Evolutionary conservation across 35 echinoderm and acorn worm genomes (phyloP), one percentile per base, ranked within the genome.

Genomic region (Patiria miniata): DNA sequence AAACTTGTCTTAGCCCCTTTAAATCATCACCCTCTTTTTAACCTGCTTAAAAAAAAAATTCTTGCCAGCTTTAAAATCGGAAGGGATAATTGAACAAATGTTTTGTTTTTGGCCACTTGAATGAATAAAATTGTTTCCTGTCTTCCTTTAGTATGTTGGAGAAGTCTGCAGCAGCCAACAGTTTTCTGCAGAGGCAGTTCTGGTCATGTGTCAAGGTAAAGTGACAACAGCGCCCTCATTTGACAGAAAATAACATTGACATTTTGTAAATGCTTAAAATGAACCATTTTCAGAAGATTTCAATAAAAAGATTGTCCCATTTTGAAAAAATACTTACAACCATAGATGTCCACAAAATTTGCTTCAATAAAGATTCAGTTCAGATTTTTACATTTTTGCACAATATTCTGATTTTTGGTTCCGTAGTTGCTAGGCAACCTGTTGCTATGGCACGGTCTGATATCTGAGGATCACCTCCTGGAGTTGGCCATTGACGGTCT

Each of bases 201-300:
- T 97, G 95, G 95, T 93, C 91, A 9, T 91, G 95, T 93, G 90
- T 93, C 14, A 97, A 97, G 91, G 95, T 97, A 84, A n/a, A n/a
- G n/a, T 79, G 78, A 8, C 28, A 7, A 29, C 39, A 19, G 37
- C 29, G 19, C 30, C 21, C 76, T 33, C 37, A 18, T 4, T 38
- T 18, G 26, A 18, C 17, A 19, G 28, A 78, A 78, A 78, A 78
- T 4, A 78, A 78, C 7, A 21, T 59, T 59, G 4, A 59, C 3
- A 59, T 5, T 17, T 59, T 59, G 14, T 23, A 59, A n/a, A n/a
- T n/a, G n/a, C n/a, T n/a, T n/a, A n/a, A n/a, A n/a, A n/a, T n/a
- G n/a, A n/a, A n/a, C n/a, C n/a, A n/a, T n/a, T n/a, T n/a, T n/a
- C n/a, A n/a, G n/a, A n/a, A n/a, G n/a, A n/a, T n/a, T n/a, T n/a